Base-by-base conservation (phyloP, 2,797 vertebrate genomes). In the Epinephelus awoara region DNA sequence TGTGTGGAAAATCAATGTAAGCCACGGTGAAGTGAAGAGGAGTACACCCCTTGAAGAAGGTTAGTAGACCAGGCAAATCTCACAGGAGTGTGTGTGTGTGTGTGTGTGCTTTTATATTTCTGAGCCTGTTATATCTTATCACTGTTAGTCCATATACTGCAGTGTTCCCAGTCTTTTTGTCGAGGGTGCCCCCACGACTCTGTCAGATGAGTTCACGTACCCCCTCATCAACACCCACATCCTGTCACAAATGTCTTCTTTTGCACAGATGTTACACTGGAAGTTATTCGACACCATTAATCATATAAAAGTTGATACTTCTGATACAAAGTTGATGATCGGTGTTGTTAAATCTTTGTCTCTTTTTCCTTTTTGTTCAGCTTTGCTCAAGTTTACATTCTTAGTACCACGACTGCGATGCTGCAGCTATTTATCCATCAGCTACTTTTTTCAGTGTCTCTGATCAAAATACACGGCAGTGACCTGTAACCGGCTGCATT, bases 1-100 rank as follows among this genome's bases (percentile, higher is more conserved):
- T 66, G 61, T 77, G 54, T 77, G 61, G 63, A 70, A 80, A 77
- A 75, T 76, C 61, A 77, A 69, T 82, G 34, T 66, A 76, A 78
- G 79, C 65, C 73, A 73, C 50, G 69, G 25, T 70, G 18, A 83
- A 76, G 64, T 72, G 56, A 34, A 83, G 67, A 59, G 66, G 15
- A 70, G 42, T 23, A 62, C 29, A 77, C 38, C 61, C 44, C 18
- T 44, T 47, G 64, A 82, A 79, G 56, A 77, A 66, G 80, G 69
- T 85, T 82, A 83, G 66, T 75, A 69, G 77, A 77, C 40, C 56
- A 75, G 38, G 68, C 34, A 82, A 67, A 83, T 68, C 71, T 83
- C 65, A 65, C 65, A 67, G 23, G 69, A 44, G 57, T 58, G 42
- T 70, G 62, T 65, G 51, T 72, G 25, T 62, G 11, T 29, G 57